Evolutionary conservation across 2,797 vertebrate genomes (phyloP).

Genomic region (Synanceia verrucosa): DNA sequence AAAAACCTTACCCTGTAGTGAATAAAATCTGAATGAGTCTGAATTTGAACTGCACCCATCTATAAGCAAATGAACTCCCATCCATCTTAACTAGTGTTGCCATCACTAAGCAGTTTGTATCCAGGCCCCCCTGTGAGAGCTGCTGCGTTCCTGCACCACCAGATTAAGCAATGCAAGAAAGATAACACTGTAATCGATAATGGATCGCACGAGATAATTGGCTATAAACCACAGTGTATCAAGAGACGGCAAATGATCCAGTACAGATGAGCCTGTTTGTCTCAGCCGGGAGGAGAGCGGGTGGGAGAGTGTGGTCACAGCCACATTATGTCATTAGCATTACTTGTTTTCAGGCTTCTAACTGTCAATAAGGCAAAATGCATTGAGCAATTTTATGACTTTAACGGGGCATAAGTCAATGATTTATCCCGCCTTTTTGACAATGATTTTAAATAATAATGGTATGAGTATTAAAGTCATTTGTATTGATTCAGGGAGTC

Average conservation of each 20-base stretch:
- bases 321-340: slow-evolving; percentile 80
- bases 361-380: slow-evolving; percentile 83
- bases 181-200: slow-evolving; percentile 86
- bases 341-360: slow-evolving; percentile 69
- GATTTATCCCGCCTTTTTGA: slow-evolving; percentile 74
- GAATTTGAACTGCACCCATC: slow-evolving; percentile 67
- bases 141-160: slow-evolving; percentile 68
- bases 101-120: slow-evolving; percentile 58
- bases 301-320: slow-evolving; percentile 65
- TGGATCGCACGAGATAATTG: slow-evolving; percentile 83
- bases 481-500: slow-evolving; percentile 78
- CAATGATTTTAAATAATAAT: slow-evolving; percentile 78
- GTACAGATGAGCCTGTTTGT: slow-evolving; percentile 80
- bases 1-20: slow-evolving; percentile 14
- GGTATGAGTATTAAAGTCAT: slow-evolving; percentile 79
- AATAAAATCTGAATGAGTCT: slow-evolving; percentile 48
- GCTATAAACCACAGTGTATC: slow-evolving; percentile 83
- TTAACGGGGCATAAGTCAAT: slow-evolving; percentile 74
- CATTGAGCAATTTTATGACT: slow-evolving; percentile 78
- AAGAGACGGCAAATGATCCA: slow-evolving; percentile 84
- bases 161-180: slow-evolving; percentile 83
- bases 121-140: slow-evolving; percentile 52
- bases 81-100: slow-evolving; percentile 71
- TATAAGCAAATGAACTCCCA: slow-evolving; percentile 74
- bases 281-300: slow-evolving; percentile 36